phyloP scores from a whole-genome alignment of 1,140 invertebrate genomes.

The Armadillidium nasatum region DNA sequence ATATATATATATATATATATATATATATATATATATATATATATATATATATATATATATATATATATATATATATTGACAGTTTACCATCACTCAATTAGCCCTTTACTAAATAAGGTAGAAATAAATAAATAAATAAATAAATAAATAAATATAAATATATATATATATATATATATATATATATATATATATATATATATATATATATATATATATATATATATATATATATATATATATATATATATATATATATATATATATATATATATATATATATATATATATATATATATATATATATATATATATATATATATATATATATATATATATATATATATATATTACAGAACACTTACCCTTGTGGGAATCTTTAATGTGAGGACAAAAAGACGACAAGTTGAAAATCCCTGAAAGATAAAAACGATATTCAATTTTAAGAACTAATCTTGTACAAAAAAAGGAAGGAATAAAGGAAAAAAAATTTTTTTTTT shows the following conservation, averaged over 20 bases:
- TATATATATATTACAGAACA: too few species aligned
- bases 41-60: conserved; percentile 6
- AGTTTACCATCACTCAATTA: too few species aligned
- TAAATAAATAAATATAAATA: neutral
- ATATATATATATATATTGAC: conserved; percentile 6
- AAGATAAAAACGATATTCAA: neutral
- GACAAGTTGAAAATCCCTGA: conserved; percentile 26
- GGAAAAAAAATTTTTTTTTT: too few species aligned
- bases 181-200: conserved; percentile 2
- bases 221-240: conserved; percentile 6
- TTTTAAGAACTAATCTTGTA: too few species aligned
- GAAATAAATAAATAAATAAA: conserved; percentile 1
- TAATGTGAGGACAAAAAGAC: conserved; percentile 28
- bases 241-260: neutral
- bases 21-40: conserved; percentile 1
- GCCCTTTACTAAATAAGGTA: too few species aligned
- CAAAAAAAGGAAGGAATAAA: too few species aligned
- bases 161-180: neutral
- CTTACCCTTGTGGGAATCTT: conserved; percentile 21
- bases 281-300: too few species aligned
- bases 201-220: neutral
- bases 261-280: too few species aligned
- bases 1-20: neutral
- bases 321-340: too few species aligned
- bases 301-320: too few species aligned